Conservation (phyloP, 1,140 invertebrate genomes). For the Parasteatoda tepidariorum region DNA sequence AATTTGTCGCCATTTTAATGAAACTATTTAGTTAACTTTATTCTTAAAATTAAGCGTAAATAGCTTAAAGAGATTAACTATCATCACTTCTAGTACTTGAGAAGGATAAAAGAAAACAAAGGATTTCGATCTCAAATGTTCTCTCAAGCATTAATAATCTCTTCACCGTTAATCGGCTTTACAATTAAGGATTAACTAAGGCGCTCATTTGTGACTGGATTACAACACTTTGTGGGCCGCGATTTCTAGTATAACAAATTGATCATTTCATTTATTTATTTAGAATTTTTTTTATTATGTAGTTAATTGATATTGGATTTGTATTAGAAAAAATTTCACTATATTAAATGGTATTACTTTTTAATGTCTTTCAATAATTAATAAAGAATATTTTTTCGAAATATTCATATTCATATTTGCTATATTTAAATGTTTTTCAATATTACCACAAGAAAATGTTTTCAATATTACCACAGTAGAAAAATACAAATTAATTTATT, state of each 20-base stretch:
- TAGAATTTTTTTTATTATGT: neutral
- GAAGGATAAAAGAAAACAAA: slow-evolving; percentile 32
- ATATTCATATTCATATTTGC: neutral
- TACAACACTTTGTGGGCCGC: slow-evolving; percentile 1
- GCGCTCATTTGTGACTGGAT: slow-evolving; percentile 8
- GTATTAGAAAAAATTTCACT: too few species aligned
- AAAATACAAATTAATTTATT: too few species aligned
- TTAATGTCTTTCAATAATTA: neutral
- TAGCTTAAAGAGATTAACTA: too few species aligned
- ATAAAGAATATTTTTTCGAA: neutral
- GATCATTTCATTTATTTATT: neutral
- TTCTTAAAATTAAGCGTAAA: too few species aligned
- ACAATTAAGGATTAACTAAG: slow-evolving; percentile 30
- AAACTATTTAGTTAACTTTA: too few species aligned
- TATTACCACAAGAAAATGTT: too few species aligned
- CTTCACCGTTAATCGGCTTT: slow-evolving; percentile 18
- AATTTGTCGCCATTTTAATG: too few species aligned
- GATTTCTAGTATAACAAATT: neutral
- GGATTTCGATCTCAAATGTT: neutral
- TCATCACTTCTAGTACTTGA: too few species aligned
- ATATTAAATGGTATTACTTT: too few species aligned
- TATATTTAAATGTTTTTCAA: too few species aligned
- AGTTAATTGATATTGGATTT: neutral
- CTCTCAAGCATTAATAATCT: slow-evolving; percentile 24
- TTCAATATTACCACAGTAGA: too few species aligned